These are phyloP conservation scores for Acinonyx jubatus DNA, from an alignment of 2,113 vertebrate species.

Conservation along the genomic window DNA sequence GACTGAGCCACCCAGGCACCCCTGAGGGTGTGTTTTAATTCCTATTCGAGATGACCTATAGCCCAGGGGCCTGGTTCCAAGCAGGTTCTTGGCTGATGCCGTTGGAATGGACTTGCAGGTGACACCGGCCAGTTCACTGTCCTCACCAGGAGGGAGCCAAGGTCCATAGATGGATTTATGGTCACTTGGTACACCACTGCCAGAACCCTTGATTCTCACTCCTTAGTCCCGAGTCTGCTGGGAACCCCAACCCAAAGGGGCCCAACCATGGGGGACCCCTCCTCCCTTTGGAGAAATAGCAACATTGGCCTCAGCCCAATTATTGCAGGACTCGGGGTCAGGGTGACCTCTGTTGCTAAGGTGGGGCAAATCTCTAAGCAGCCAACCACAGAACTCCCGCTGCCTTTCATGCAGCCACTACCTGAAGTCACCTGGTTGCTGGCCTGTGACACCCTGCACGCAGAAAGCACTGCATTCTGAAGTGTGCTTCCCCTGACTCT, in stretches of 20 bases:
- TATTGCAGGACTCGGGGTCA: background rate
- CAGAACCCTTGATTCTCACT: background rate
- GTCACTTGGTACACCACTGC: accelerated
- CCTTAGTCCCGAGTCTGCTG: background rate
- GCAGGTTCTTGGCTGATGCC: background rate
- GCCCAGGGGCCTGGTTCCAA: background rate
- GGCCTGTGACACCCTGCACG: background rate
- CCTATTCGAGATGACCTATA: background rate
- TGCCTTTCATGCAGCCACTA: background rate
- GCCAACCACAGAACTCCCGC: background rate
- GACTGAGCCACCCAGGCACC: too few species aligned
- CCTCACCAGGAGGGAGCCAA: background rate
- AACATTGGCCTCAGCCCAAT: background rate
- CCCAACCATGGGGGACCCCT: background rate
- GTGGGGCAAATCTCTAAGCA: background rate
- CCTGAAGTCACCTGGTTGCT: background rate
- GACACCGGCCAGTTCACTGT: accelerated
- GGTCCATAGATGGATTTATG: background rate
- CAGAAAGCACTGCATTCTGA: conserved; percentile 49
- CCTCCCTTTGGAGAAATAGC: background rate
- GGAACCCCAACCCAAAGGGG: background rate
- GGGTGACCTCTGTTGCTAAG: background rate
- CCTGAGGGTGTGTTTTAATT: background rate
- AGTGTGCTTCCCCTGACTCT: conserved; percentile 59
- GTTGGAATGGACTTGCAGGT: background rate